Evolutionary conservation across 2,888 invertebrate genomes (phyloP).

Genomic region (Polyploca ridens): DNA sequence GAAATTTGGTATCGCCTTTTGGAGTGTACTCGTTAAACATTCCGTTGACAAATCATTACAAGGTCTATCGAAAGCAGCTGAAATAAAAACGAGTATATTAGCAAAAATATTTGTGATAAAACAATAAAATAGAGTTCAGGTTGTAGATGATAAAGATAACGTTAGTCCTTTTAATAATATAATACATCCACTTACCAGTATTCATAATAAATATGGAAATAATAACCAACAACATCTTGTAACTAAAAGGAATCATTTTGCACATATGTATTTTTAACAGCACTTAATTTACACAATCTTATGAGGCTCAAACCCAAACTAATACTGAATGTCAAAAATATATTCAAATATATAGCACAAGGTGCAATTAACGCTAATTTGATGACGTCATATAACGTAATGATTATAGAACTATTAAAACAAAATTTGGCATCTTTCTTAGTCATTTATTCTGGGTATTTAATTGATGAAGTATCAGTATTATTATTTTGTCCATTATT

Average conservation of each 20-base stretch:
- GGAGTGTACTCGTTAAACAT: constrained; percentile 51
- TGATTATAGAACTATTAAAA: neutral
- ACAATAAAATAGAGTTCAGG: neutral
- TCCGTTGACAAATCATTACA: constrained; percentile 46
- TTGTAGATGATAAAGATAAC: neutral
- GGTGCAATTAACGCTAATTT: neutral
- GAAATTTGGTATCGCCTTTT: constrained; percentile 47
- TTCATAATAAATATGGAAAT: neutral
- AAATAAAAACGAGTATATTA: constrained; percentile 21
- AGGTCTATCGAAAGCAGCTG: constrained; percentile 39
- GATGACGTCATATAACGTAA: neutral
- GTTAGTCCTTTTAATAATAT: neutral
- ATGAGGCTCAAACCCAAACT: neutral
- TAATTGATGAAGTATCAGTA: neutral
- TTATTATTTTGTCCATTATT: neutral
- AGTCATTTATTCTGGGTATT: constrained; percentile 7
- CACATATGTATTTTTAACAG: neutral
- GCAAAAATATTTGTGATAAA: neutral
- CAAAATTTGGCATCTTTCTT: constrained; percentile 5
- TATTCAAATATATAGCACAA: neutral
- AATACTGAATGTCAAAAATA: constrained; percentile 5
- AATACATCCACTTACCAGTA: neutral
- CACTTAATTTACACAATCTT: neutral
- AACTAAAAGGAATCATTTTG: neutral
- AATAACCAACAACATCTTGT: neutral